Conservation (phyloP, 2,888 invertebrate species). For the Operophtera brumata region DNA sequence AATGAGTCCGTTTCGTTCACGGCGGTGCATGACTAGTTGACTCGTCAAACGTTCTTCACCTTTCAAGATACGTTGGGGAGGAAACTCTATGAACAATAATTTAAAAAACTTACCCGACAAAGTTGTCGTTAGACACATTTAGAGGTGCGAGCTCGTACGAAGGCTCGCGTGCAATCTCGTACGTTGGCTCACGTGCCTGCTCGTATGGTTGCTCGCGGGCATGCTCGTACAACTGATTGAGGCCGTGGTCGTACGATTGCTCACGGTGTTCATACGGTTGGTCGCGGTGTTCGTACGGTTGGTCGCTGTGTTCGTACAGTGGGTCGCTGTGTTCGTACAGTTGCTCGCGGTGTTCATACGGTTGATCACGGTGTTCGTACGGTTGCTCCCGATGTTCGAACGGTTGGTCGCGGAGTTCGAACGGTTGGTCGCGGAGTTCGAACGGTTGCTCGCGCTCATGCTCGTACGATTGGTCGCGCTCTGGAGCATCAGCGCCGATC, state of each 20-base stretch:
- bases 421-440: constrained; percentile 3
- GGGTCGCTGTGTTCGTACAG: neutral
- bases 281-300: neutral
- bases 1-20: too few relatives aligned
- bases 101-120: neutral
- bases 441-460: neutral
- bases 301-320: constrained; percentile 1
- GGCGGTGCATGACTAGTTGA: too few relatives aligned
- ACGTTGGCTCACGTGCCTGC: neutral
- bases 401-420: neutral
- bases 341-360: neutral
- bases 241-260: neutral
- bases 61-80: neutral
- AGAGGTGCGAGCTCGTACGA: constrained; percentile 3
- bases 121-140: constrained; percentile 1
- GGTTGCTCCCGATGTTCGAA: neutral
- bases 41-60: too few relatives aligned
- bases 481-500: constrained; percentile 1
- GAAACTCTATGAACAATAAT: neutral
- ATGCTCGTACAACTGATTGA: too few relatives aligned
- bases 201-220: constrained; percentile 1
- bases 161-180: neutral
- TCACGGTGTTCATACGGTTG: neutral
- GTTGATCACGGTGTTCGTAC: neutral
- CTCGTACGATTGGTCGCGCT: constrained; percentile 6